Evolutionary conservation across 2,888 invertebrate species (phyloP).

Genomic region (Yponomeuta plumbellus): DNA sequence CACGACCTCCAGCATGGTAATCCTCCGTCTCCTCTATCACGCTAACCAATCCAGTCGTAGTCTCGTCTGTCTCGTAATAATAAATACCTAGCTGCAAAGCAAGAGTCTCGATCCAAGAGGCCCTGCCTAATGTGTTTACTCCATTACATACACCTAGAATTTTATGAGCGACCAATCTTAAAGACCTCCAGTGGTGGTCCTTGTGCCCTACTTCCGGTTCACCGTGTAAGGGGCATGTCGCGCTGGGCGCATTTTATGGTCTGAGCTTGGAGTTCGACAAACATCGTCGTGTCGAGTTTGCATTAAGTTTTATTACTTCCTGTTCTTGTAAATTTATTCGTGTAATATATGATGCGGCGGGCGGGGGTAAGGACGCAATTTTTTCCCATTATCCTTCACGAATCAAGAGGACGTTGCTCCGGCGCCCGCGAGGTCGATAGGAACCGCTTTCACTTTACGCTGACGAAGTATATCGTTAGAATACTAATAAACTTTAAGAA

Average conservation of each 20-base stretch:
- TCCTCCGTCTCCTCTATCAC: too few species aligned
- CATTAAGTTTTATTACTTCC: conserved; percentile 72
- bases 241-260: conserved; percentile 45
- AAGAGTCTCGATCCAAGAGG: conserved; percentile 10
- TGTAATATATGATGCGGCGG: conserved; percentile 45
- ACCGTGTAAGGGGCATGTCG: conserved; percentile 32
- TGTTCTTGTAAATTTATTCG: conserved; percentile 62
- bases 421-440: background rate
- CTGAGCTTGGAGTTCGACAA: conserved; percentile 57
- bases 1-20: too few species aligned
- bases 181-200: background rate
- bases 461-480: background rate
- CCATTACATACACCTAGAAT: conserved; percentile 50
- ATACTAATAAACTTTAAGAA: background rate
- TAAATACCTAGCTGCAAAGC: background rate
- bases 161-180: conserved; percentile 25
- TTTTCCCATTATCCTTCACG: conserved; percentile 39
- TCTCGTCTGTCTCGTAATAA: background rate
- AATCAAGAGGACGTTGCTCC: conserved; percentile 29
- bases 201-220: background rate
- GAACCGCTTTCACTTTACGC: background rate
- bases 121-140: conserved; percentile 64
- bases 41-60: too few species aligned
- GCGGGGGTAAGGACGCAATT: conserved; percentile 40
- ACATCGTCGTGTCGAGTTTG: conserved; percentile 58